Base-by-base conservation (phyloP, 2,888 invertebrate genomes). In the Caenorhabditis drosophilae region DNA sequence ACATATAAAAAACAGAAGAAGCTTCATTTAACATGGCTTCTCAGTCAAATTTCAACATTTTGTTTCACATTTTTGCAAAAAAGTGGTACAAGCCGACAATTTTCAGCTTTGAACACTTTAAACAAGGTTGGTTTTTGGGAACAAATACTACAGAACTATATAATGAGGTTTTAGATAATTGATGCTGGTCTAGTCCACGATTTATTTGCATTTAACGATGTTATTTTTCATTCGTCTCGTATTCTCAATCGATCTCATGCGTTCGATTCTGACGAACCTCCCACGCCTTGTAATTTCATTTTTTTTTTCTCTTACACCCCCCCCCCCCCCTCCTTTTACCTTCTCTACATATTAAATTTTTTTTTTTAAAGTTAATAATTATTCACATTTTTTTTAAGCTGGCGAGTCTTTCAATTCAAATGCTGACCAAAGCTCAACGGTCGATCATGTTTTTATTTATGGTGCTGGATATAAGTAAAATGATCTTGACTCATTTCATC, bases 31-130 rank as follows among this genome's bases (percentile, higher is more conserved):
- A 83, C 85, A 41, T 85, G 85, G 48, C 85, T 87, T 20, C 84
- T 89, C 59, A 86, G 87, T 53, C 85, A 86, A 67, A 84, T 89
- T 55, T 84, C 88, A 42, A 85, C 86, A 54, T 86, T 87, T 48
- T 86, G 87, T 61, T 84, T 88, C 53, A 86, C 87, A 62, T 85
- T 88, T 63, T 85, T 87, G 27, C 70, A 74, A 59, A 86, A 86
- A 67, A 88, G 88, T 26, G 87, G 87, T 4, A 88, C 88, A 73
- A 87, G 87, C 54, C 85, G 88, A 18, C 88, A 89, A 79, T 89
- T 88, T 84, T 87, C 88, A 0, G 88, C 88, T 4, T 85, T 89
- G 77, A 86, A 86, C 70, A 87, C 88, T 54, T 85, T 89, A 69
- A 89, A 89, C 83, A 87, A 87, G 81, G 85, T 87, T 49, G 22